These are phyloP conservation scores for Emydura subglobosa DNA, from an alignment of 2,113 vertebrate species.

Conservation along the genomic window DNA sequence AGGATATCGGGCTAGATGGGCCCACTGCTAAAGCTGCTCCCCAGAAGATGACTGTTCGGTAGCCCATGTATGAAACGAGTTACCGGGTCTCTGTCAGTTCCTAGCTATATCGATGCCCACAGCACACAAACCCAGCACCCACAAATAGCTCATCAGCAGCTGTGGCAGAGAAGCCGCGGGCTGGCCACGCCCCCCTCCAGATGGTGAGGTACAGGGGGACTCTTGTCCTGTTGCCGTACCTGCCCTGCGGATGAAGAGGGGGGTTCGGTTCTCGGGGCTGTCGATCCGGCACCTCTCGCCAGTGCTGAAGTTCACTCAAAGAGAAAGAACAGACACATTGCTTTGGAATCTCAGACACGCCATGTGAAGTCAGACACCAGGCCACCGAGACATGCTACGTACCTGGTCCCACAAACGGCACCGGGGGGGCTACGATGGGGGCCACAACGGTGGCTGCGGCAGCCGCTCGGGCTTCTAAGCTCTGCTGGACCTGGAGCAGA, in stretches of 20 bases:
- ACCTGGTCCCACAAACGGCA: slow-evolving; percentile 87
- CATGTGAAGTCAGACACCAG: neutral
- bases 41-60: neutral
- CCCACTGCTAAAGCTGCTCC: neutral
- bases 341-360: neutral
- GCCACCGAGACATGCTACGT: neutral
- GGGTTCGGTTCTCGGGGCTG: neutral
- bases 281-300: neutral
- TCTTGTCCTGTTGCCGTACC: neutral
- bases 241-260: neutral
- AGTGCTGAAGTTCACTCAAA: neutral
- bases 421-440: slow-evolving; percentile 78
- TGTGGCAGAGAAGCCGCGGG: neutral
- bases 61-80: neutral
- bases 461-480: slow-evolving; percentile 88
- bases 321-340: neutral
- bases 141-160: neutral
- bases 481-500: slow-evolving; percentile 88
- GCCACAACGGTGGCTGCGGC: slow-evolving; percentile 81
- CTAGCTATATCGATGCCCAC: neutral
- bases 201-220: neutral
- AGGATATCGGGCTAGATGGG: neutral
- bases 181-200: neutral
- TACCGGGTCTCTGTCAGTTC: neutral
- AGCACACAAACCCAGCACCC: neutral